These are phyloP conservation scores for Cochlearius cochlearius DNA, from an alignment of 2,113 vertebrate species.

Conservation along the genomic window DNA sequence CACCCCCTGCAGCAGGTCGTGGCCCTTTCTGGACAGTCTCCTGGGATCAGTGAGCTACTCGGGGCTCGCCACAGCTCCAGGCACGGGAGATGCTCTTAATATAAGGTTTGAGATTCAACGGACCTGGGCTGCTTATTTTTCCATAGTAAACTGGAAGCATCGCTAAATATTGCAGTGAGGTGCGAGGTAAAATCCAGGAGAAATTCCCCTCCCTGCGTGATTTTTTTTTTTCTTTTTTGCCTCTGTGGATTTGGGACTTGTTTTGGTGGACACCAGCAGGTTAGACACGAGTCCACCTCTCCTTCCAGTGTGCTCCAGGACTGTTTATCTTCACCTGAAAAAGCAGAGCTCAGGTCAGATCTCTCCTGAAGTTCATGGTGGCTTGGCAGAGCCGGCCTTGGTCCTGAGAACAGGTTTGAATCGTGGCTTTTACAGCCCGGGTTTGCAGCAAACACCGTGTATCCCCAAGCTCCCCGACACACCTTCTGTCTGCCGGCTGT, in stretches of 20 bases:
- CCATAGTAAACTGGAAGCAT: not conserved
- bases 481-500: not conserved
- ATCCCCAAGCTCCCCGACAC: not conserved
- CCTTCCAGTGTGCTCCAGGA: not conserved
- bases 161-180: not conserved
- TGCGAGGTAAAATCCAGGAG: not conserved
- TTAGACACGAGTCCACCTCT: not conserved
- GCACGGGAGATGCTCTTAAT: not conserved
- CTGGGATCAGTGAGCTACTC: not conserved
- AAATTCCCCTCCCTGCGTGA: not conserved
- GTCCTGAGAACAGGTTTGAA: not conserved
- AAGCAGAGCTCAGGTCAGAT: not conserved
- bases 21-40: not conserved
- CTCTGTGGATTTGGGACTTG: not conserved
- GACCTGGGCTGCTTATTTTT: not conserved
- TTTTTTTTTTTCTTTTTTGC: not conserved
- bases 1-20: not conserved
- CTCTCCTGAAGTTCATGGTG: rapidly evolving
- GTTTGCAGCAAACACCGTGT: rapidly evolving
- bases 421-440: rapidly evolving
- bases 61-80: not conserved
- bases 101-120: not conserved
- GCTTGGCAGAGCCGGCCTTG: not conserved
- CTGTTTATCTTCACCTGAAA: not conserved
- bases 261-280: not conserved